Conservation (phyloP, 2,797 vertebrate genomes). For the Typhlichthys subterraneus region DNA sequence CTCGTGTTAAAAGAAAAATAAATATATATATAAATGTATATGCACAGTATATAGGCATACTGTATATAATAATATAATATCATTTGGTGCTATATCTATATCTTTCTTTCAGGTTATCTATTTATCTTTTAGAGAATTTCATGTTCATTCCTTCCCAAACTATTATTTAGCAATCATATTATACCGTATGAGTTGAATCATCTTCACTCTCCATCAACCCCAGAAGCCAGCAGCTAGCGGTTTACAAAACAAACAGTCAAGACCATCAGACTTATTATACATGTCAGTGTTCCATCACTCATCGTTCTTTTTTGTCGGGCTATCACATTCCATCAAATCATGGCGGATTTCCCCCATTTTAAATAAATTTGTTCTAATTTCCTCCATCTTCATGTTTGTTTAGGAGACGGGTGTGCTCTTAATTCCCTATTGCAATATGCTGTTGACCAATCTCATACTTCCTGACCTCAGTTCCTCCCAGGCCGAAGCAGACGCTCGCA, state of each 20-base stretch:
- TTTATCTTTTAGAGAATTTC: slow-evolving; percentile 4
- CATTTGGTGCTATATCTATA: slow-evolving; percentile 16
- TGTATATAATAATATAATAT: slow-evolving; percentile 32
- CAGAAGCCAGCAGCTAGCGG: background rate
- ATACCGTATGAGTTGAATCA: background rate
- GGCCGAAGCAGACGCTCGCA: background rate
- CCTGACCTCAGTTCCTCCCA: slow-evolving; percentile 5
- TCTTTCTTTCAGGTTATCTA: slow-evolving; percentile 28
- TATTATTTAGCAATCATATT: slow-evolving; percentile 3
- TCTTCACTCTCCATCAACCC: background rate
- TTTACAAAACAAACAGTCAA: background rate
- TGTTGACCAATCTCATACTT: background rate
- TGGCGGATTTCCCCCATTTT: slow-evolving; percentile 7
- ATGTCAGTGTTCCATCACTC: slow-evolving; percentile 2
- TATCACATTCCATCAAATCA: background rate
- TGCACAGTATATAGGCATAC: background rate
- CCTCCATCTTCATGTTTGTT: background rate
- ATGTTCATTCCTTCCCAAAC: background rate
- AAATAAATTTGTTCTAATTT: slow-evolving; percentile 10
- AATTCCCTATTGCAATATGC: background rate
- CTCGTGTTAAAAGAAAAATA: slow-evolving; percentile 10
- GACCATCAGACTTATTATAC: slow-evolving; percentile 12
- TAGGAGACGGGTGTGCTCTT: background rate
- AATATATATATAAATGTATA: background rate
- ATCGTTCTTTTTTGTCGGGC: slow-evolving; percentile 14